These are phyloP conservation scores for Lytechinus variegatus DNA, from an alignment of 35 echinoderm and acorn worm genomes.

Conservation along the genomic window DNA sequence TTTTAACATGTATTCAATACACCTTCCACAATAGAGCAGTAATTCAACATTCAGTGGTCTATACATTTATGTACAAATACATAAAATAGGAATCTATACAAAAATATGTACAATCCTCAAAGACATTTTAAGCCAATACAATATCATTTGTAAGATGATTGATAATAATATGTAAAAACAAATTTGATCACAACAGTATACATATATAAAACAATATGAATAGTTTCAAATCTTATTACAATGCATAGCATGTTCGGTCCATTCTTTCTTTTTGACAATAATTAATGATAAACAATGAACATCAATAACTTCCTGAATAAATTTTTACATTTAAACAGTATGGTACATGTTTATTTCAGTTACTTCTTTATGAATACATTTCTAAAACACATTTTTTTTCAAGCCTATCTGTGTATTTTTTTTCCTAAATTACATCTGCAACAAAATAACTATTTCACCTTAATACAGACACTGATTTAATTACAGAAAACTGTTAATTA, in stretches of 20 bases:
- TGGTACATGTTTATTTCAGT: background rate
- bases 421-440: too few relatives aligned
- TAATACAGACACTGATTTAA: too few relatives aligned
- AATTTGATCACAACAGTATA: background rate
- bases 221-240: background rate
- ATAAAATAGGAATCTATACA: conserved; percentile 1
- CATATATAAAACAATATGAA: background rate
- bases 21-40: background rate
- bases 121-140: background rate
- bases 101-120: background rate
- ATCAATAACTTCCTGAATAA: background rate
- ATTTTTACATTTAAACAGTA: background rate
- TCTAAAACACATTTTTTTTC: background rate
- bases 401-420: too few relatives aligned
- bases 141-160: background rate
- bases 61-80: conserved; percentile 11
- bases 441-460: too few relatives aligned
- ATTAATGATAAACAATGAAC: background rate
- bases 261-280: background rate
- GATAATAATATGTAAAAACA: background rate
- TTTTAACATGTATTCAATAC: background rate
- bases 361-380: background rate
- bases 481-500: too few relatives aligned
- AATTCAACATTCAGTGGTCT: background rate
- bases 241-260: background rate